phyloP scores from a whole-genome alignment of 2,888 invertebrate genomes.

The Synanthedon vespiformis region DNA sequence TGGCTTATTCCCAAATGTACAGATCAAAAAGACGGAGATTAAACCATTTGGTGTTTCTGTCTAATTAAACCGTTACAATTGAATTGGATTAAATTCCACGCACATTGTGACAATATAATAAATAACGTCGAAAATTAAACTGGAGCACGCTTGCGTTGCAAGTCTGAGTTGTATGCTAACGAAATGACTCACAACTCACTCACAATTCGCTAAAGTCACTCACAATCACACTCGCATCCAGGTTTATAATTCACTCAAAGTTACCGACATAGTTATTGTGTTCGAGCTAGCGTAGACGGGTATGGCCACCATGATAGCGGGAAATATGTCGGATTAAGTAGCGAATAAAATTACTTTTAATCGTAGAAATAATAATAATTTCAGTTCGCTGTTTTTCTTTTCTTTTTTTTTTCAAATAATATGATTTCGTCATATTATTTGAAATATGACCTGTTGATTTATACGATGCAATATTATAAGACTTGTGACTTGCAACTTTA shows the following conservation, averaged over 20 bases:
- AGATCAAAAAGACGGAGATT: neutral
- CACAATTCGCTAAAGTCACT: neutral
- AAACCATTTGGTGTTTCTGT: neutral
- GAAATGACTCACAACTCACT: neutral
- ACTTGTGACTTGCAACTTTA: too few relatives aligned
- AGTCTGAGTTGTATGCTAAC: neutral
- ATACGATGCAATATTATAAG: too few relatives aligned
- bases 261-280: neutral
- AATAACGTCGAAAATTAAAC: neutral
- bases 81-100: neutral
- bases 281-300: neutral
- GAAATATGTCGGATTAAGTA: neutral
- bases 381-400: neutral
- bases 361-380: neutral
- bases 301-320: neutral
- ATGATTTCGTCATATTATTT: too few relatives aligned
- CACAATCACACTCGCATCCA: neutral
- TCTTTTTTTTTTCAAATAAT: too few relatives aligned
- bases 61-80: neutral
- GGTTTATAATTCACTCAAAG: neutral
- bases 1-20: too few relatives aligned
- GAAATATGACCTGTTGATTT: too few relatives aligned
- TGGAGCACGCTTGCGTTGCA: neutral
- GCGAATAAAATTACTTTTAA: neutral
- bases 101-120: neutral